phyloP scores from a whole-genome alignment of 53 echinoderm and acorn worm genomes.

The Pentamera pediparva region DNA sequence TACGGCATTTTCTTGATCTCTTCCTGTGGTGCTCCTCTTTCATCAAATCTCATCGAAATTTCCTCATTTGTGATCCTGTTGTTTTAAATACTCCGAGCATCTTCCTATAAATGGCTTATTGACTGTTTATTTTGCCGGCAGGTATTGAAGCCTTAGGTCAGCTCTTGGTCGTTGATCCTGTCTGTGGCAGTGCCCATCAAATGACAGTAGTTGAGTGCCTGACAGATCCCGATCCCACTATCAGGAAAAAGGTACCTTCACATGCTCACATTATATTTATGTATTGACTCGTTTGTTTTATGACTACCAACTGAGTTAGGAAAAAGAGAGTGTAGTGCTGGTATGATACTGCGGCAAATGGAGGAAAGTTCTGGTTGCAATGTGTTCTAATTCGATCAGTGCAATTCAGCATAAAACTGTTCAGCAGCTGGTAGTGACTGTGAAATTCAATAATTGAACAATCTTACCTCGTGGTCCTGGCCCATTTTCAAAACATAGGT shows the following conservation, averaged over 20 bases:
- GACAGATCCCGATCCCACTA: conserved; percentile 78
- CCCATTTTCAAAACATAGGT: no score
- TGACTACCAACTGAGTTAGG: no score
- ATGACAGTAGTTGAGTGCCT: conserved; percentile 82
- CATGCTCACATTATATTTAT: no score
- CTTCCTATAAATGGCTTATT: neutral
- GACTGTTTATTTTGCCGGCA: neutral
- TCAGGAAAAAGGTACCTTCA: conserved; percentile 77
- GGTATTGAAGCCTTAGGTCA: conserved; percentile 84
- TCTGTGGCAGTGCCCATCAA: conserved; percentile 71
- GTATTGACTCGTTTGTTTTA: no score
- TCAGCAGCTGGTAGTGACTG: no score
- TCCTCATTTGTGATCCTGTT: neutral
- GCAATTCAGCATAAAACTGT: no score
- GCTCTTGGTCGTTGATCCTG: conserved; percentile 59
- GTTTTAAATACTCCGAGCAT: neutral
- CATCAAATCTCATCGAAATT: neutral
- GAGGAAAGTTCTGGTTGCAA: no score
- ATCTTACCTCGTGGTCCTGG: no score
- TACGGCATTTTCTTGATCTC: neutral
- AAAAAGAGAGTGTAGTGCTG: no score
- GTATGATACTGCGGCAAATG: no score
- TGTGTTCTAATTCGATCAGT: no score
- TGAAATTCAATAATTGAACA: no score
- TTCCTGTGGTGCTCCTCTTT: neutral